Percentiles rank a stretch among this genome's conserved stretches.
phyloP scores from a whole-genome alignment of 2,113 vertebrate species.

The Uria aalge region DNA sequence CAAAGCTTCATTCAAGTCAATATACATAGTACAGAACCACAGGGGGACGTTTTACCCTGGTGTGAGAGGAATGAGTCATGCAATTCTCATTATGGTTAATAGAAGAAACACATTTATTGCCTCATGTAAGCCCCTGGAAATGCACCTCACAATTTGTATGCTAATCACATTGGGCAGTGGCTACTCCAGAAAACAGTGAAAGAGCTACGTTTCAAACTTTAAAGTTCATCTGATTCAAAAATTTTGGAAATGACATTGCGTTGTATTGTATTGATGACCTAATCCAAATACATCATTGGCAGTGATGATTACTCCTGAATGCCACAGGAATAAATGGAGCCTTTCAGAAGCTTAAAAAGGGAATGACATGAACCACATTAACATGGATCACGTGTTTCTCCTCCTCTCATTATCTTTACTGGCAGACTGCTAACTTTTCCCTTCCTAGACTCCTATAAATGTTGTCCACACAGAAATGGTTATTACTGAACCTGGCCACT shows the following conservation, averaged over 20 bases:
- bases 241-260: not conserved
- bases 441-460: not conserved
- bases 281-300: not conserved
- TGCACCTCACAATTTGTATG: not conserved
- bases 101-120: not conserved
- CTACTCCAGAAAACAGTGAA: not conserved
- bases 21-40: not conserved
- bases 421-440: not conserved
- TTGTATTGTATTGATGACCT: not conserved
- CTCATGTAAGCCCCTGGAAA: not conserved
- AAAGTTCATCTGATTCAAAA: not conserved
- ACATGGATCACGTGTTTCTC: not conserved
- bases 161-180: not conserved
- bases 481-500: not conserved
- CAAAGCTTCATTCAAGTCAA: conserved; percentile 37
- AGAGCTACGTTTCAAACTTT: not conserved
- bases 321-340: not conserved
- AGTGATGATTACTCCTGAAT: not conserved
- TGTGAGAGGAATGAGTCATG: not conserved
- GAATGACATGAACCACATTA: not conserved
- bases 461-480: not conserved
- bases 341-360: not conserved
- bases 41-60: conserved; percentile 12
- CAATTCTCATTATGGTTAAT: not conserved
- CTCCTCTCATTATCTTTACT: not conserved